Evolutionary conservation across 2,888 invertebrate species (phyloP).

Genomic region (Orgyia antiqua): DNA sequence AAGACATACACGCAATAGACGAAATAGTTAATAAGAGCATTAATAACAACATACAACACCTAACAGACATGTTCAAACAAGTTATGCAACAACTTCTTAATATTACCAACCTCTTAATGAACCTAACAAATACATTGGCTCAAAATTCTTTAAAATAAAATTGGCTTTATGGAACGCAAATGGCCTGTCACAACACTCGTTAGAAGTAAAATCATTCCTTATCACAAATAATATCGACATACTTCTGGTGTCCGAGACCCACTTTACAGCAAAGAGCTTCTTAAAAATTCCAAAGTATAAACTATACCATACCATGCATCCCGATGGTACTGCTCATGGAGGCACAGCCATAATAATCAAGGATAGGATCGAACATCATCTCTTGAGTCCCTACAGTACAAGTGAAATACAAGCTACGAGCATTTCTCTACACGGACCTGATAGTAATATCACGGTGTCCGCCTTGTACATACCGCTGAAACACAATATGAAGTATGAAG

Average conservation of each 20-base stretch:
- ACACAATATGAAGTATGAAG: not conserved
- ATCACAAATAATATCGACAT: not conserved
- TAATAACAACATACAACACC: not conserved
- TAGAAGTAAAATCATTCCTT: not conserved
- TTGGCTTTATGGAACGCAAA: not conserved
- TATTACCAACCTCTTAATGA: too few relatives aligned
- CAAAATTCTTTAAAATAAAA: not conserved
- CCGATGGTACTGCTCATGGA: not conserved
- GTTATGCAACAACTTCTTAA: conserved; percentile 11
- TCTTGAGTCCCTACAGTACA: not conserved
- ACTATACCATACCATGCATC: not conserved
- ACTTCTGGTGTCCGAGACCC: not conserved
- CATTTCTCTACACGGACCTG: not conserved
- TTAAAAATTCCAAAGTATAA: not conserved
- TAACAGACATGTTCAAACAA: conserved; percentile 4
- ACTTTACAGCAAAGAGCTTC: not conserved
- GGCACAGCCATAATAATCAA: not conserved
- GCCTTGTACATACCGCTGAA: not conserved
- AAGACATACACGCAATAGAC: not conserved
- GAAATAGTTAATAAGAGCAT: too few relatives aligned
- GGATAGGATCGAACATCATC: not conserved
- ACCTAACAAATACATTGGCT: too few relatives aligned
- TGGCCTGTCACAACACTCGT: not conserved
- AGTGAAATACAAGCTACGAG: conserved; percentile 1
- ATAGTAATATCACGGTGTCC: not conserved